Evolutionary conservation across 2,113 vertebrate genomes (phyloP).

Genomic region (Forbesichthys agassizii): DNA sequence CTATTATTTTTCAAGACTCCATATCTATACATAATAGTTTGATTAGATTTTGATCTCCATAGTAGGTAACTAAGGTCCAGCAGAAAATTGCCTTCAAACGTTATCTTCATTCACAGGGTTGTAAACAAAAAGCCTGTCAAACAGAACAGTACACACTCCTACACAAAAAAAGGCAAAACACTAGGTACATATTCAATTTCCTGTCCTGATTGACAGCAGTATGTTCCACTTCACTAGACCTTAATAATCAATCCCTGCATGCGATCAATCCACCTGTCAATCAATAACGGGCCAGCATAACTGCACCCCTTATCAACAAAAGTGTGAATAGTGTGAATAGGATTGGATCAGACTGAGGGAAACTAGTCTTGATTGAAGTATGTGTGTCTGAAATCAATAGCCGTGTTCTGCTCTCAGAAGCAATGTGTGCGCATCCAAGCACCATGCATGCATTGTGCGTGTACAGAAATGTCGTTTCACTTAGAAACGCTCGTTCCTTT

Average conservation of each 20-base stretch:
- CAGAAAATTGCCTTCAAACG: no score
- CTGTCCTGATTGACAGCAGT: slow-evolving; percentile 35
- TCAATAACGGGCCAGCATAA: slow-evolving; percentile 27
- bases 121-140: background rate
- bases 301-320: slow-evolving; percentile 18
- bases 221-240: slow-evolving; percentile 34
- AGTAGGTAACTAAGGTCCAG: no score
- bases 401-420: background rate
- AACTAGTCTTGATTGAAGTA: slow-evolving; percentile 7
- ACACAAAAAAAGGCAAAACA: no score
- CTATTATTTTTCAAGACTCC: no score
- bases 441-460: background rate
- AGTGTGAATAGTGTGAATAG: background rate
- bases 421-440: background rate
- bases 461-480: background rate
- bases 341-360: background rate
- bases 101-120: background rate
- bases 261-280: slow-evolving; percentile 55
- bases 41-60: no score
- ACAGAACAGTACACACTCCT: no score
- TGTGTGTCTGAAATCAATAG: slow-evolving; percentile 12
- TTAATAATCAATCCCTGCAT: slow-evolving; percentile 48
- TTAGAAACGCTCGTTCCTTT: no score
- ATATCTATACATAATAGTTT: no score
- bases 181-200: slow-evolving; percentile 24